Conservation (phyloP, 2,797 vertebrate species). For the Anableps anableps region DNA sequence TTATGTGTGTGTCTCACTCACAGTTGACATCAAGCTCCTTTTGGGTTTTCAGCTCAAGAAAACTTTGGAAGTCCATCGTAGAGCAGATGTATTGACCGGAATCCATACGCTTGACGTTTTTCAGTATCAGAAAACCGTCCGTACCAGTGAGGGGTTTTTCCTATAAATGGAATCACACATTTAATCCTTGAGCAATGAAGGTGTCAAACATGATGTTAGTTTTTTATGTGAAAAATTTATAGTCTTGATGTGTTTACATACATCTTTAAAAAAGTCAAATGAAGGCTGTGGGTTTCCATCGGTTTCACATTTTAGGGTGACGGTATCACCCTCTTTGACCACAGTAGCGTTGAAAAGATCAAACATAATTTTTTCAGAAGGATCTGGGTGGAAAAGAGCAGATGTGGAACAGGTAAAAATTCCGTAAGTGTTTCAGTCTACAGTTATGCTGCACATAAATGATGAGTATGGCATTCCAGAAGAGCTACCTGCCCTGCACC, state of each 20-base stretch:
- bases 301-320: slow-evolving; percentile 83
- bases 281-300: slow-evolving; percentile 85
- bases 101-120: slow-evolving; percentile 69
- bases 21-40: slow-evolving; percentile 79
- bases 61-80: slow-evolving; percentile 76
- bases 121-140: slow-evolving; percentile 58
- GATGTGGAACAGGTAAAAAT: slow-evolving; percentile 47
- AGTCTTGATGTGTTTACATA: slow-evolving; percentile 47
- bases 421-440: slow-evolving; percentile 34
- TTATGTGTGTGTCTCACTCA: slow-evolving; percentile 67
- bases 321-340: slow-evolving; percentile 87
- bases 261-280: slow-evolving; percentile 79
- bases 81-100: slow-evolving; percentile 75
- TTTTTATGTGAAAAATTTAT: not conserved
- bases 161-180: slow-evolving; percentile 24
- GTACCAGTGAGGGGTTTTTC: rapidly evolving
- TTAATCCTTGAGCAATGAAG: not conserved
- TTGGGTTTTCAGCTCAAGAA: slow-evolving; percentile 55
- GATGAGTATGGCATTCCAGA: slow-evolving; percentile 38
- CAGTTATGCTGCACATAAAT: slow-evolving; percentile 9
- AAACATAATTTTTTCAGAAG: slow-evolving; percentile 83
- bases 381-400: slow-evolving; percentile 76
- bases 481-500: too few species aligned
- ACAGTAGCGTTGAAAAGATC: slow-evolving; percentile 55
- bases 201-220: not conserved